Base-by-base conservation (phyloP, 1,140 invertebrate species). In the Chionoecetes opilio region DNA sequence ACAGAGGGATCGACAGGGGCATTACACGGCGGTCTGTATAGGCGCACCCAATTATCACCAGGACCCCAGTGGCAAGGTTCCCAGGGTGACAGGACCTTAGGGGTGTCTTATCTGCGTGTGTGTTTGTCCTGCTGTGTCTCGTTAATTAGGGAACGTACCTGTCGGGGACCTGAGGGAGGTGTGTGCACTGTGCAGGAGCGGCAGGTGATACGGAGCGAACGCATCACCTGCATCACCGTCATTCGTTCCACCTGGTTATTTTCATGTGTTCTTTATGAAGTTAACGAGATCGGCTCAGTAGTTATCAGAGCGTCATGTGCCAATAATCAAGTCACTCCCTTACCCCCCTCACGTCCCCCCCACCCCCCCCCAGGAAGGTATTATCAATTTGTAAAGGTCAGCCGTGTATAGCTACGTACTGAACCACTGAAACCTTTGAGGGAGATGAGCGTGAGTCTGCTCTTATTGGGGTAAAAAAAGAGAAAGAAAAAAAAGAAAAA, bases 101-200 rank as follows among this genome's bases (percentile, higher is more conserved):
- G 63, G 63, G 63, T 75, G 63, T n/a, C 63, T 75, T 75, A 26
- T n/a, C 63, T 26, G 63, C n/a, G 63, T 75, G 63, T 26, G 63
- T 75, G 63, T 75, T 75, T 75, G 63, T 75, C 63, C 63, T 75
- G n/a, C n/a, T n/a, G n/a, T n/a, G n/a, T n/a, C 63, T 75, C 63
- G 63, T 75, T 75, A 75, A 75, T 75, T 75, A 75, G 21, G 63
- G 63, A 75, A n/a, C 63, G 1, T 75, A 75, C 63, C 63, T 26
- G 63, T 11, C 26, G 63, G 63, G 26, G 21, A n/a, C 63, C 14
- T 8, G 63, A 1, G 63, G 63, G n/a, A 75, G 63, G 63, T 46
- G 41, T 46, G 41, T 46, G 14, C 41, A 14, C 5, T 5, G 63
- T 75, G n/a, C n/a, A n/a, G 26, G 26, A 26, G 63, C 63, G 63